Evolutionary conservation across 2,113 vertebrate genomes (phyloP), one percentile per base, ranked within the genome.

Genomic region (Ictalurus furcatus): DNA sequence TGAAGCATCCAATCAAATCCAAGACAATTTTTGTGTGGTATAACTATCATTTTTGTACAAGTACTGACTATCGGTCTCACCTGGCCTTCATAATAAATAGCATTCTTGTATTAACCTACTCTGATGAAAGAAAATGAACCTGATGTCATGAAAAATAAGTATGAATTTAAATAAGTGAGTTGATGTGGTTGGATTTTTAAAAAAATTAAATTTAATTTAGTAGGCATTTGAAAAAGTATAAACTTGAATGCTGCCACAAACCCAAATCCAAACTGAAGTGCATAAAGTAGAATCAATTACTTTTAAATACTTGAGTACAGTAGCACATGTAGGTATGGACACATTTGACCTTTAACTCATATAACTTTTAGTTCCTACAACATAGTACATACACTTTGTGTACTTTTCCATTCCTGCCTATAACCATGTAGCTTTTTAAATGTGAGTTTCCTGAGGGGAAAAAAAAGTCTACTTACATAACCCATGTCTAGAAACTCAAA

Each of bases 401-500:
- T 80, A n/a, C 8, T 5, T 37, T 56, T 30, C 0, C 23, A 44
- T 21, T 52, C 13, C 13, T 79, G 11, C 4, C 16, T 40, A 40
- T 74, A 9, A 74, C 34, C 34, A 74, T 40, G 56, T 59, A 65
- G n/a, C 58, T 84, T 61, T 63, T 63, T 63, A 1, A 59, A 61
- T 25, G 11, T 13, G 25, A 28, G 56, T 37, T 48, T 67, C 63
- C 23, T 67, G 17, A 71, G 13, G 65, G 14, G 6, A 40, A 56
- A n/a, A 73, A 61, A 2, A 40, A 34, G 54, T 87, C 44, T 84
- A 96, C 97, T 97, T 94, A 97, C 97, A 0, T 97, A 97, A 89
- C 97, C 96, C 92, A 97, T 94, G 86, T 97, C 97, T 85, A 97
- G 94, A 92, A 97, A 97, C 90, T 97, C 97, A 0, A 97, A 96